Evolutionary conservation across 2,113 vertebrate genomes (phyloP), one percentile per base, ranked within the genome.

Genomic region (Albula glossodonta): DNA sequence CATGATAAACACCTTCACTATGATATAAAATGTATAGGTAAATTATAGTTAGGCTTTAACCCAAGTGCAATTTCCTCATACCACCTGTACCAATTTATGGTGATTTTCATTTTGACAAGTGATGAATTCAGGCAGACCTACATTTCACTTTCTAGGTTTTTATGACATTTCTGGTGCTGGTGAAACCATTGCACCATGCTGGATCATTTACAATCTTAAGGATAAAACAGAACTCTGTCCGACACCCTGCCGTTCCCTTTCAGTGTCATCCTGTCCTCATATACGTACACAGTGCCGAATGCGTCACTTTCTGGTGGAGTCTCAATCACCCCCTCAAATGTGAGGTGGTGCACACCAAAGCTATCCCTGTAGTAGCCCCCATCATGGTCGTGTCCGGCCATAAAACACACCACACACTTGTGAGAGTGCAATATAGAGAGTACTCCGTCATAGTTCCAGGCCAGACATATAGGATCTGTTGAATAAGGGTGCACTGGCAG

Each of bases 351-450:
- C 13, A 98, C 94, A 17, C 97, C 97, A 0, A 90, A 94, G 0
- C 84, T 2, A 51, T 99, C 98, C 70, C 51, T 50, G 83, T 90
- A 92, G 90, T 98, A 98, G 52, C 96, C 96, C 0, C 97, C 97
- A 0, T 97, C 93, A 0, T 99, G 98, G 85, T 97, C 94, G 77
- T 99, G 98, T 50, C 98, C 98, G 0, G 98, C 95, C 19, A 99
- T 94, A 89, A 97, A 96, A 52, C 96, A 97, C 22, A 98, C 95
- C 87, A 99, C 97, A 0, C 97, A 95, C 15, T 84, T 49, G 91
- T 99, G 98, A 5, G 95, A 89, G 49, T 93, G 93, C 0, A 98
- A 93, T 6, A 97, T 52, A 0, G 93, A 87, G 77, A 98, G 95
- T 17, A 97, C 93, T 0, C 95, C 95, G 1, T 92, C 60, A 0